Percentiles rank a stretch among this genome's conserved stretches.
phyloP scores from a whole-genome alignment of 2,113 vertebrate species.

The Cyanoderma ruficeps region DNA sequence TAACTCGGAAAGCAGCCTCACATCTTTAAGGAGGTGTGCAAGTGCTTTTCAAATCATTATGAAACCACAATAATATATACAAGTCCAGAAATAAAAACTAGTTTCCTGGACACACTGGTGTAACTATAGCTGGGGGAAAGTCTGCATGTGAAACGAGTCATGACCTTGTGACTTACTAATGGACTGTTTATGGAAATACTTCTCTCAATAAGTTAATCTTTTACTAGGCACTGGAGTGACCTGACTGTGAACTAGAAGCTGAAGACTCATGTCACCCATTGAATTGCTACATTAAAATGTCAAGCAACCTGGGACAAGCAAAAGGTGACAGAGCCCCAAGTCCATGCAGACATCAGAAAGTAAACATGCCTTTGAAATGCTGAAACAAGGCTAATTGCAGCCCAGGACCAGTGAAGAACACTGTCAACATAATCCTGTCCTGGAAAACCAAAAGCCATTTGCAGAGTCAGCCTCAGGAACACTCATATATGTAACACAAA shows the following conservation, averaged over 20 bases:
- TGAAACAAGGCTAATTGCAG: background rate
- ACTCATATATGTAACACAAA: background rate
- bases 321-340: background rate
- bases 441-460: background rate
- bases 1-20: background rate
- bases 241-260: background rate
- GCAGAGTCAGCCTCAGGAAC: background rate
- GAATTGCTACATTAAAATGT: background rate
- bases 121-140: background rate
- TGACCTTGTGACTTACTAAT: background rate
- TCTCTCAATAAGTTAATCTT: constrained; percentile 1
- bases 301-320: background rate
- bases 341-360: background rate
- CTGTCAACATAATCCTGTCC: background rate
- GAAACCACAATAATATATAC: background rate
- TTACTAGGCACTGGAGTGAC: background rate
- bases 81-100: background rate
- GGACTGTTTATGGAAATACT: background rate
- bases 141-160: background rate
- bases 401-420: background rate
- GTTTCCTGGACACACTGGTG: background rate
- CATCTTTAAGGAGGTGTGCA: background rate
- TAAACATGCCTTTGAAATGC: accelerated
- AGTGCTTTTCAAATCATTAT: background rate
- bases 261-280: background rate